Evolutionary conservation across 2,888 invertebrate genomes (phyloP), one percentile per base, ranked within the genome.

Genomic region (Drosophila mettleri): DNA sequence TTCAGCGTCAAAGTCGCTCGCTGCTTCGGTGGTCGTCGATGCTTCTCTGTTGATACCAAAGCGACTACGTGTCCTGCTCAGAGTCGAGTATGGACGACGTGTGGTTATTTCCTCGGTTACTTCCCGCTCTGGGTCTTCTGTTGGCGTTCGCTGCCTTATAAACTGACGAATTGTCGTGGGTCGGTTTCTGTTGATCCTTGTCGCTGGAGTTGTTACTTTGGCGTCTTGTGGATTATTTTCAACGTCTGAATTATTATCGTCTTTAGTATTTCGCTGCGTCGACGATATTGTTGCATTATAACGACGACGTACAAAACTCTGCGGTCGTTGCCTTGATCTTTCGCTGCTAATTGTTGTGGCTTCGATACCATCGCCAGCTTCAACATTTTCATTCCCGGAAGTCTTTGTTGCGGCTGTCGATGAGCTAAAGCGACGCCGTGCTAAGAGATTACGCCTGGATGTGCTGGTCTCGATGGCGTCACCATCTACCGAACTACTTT

Each of bases 21-120:
- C 31, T 20, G 39, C 20, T 22, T 51, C 48, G 8, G 33, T 38
- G 16, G 69, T 63, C 22, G 59, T 65, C 20, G 66, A 46, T 2
- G 71, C 41, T 29, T 61, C 51, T 38, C 46, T 46, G 34, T 36
- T 66, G 54, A 36, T 58, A 52, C 69, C 45, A 20, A 62, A 72
- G 7, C 74, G 78, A 45, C 45, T 69, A 57, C 75, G 75, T 52
- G 69, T 67, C 8, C 87, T 75, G 36, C 68, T 82, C 39, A 85
- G 45, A 41, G 59, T 41, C 31, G 57, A 65, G 9, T 76, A 78
- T 7, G 87, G 51, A 10, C 80, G 84, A 51, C 69, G 85, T 45
- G 85, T 72, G 12, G 29, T 67, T 18, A 34, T 41, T n/a, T 64
- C 64, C 0, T 52, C 65, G 6, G 34, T 33, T 55, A 45, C 68